Percentiles rank a stretch among this genome's conserved stretches.
Evolutionary conservation across 2,797 vertebrate genomes (phyloP).

Genomic region (Tragelaphus oryx): DNA sequence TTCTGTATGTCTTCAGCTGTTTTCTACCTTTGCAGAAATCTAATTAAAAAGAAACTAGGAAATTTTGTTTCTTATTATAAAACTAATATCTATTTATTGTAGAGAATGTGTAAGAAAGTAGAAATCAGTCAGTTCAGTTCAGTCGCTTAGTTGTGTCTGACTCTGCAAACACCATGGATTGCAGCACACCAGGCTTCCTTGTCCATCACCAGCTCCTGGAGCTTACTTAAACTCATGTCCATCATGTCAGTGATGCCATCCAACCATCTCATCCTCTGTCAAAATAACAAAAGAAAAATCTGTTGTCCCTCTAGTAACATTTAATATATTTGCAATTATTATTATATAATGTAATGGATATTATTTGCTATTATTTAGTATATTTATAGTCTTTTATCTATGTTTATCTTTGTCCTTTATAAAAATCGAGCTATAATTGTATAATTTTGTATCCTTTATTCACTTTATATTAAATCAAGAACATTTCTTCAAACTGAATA

Average conservation of each 20-base stretch:
- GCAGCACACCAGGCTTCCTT: neutral
- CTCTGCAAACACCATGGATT: neutral
- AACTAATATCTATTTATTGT: neutral
- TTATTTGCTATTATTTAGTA: neutral
- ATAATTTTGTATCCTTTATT: neutral
- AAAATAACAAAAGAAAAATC: neutral
- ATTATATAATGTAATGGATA: neutral
- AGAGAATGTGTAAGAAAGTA: neutral
- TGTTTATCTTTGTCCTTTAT: neutral
- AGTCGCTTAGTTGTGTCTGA: neutral
- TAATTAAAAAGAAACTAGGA: neutral
- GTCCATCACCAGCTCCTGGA: neutral
- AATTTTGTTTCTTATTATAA: conserved; percentile 9
- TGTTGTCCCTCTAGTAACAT: neutral
- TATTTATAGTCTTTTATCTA: neutral
- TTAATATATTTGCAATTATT: neutral
- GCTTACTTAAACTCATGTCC: neutral
- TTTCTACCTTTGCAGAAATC: conserved; percentile 1
- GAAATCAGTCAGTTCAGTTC: neutral
- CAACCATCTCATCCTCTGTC: neutral
- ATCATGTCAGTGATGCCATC: neutral
- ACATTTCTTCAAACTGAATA: neutral
- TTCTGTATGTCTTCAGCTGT: neutral
- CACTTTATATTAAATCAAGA: neutral
- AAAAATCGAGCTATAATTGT: neutral